Base-by-base conservation (phyloP, 2,797 vertebrate species). In the Pangasius mekongensis region DNA sequence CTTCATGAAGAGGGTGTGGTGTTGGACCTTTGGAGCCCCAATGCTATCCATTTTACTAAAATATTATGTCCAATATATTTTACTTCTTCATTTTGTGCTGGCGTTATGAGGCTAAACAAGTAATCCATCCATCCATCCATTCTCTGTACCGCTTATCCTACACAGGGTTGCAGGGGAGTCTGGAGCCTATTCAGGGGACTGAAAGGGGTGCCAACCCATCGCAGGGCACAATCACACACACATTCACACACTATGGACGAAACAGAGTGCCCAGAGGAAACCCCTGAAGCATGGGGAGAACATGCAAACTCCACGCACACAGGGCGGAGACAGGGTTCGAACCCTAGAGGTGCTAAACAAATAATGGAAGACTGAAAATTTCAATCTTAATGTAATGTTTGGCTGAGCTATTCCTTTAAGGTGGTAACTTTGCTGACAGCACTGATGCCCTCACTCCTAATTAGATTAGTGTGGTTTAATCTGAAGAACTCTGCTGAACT, bases 391-490 rank as follows among this genome's bases (percentile, higher is more conserved):
- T 78, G 6, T 2, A 58, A 24, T 4, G 5, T 62, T 60, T 62
- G 56, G 5, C 33, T 82, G 33, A 62, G 2, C 56, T 43, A 82
- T 62, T 82, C 33, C 80, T 82, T 82, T 62, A 62, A 82, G 56
- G 36, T 81, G 78, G 33, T 39, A 58, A 58, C 33, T 33, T 36
- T 36, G 20, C 78, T 82, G 30, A 24, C 80, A 60, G 16, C 13
- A 27, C 54, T 3, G 56, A 16, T 62, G 22, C 22, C 33, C 56
- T 9, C 56, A 27, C 33, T 60, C 30, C 36, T 83, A 83, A 83
- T 64, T 47, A 83, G 58, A 83, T 83, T 82, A 82, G 80, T 39
- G 54, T 13, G 43, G 33, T 62, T 82, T 62, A 82, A 82, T 62
- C 80, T 62, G 80, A 43, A 47, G 36, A 43, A 14, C 36, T 82